These are phyloP conservation scores for Callinectes sapidus DNA, from an alignment of 2,888 invertebrate genomes.

Conservation along the genomic window DNA sequence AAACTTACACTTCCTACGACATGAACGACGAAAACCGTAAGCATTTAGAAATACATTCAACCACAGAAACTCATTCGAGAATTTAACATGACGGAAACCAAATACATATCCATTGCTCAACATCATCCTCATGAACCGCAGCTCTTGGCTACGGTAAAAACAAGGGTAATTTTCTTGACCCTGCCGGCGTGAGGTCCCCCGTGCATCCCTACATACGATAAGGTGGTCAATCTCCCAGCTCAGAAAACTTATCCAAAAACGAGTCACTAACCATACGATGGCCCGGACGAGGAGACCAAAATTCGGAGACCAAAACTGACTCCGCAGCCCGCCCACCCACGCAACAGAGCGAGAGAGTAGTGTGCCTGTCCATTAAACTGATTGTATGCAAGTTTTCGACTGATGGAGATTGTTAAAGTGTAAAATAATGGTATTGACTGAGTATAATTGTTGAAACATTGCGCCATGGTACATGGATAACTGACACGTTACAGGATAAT, in stretches of 20 bases:
- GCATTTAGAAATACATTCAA: background rate
- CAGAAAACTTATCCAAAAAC: conserved; percentile 17
- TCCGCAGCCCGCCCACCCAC: background rate
- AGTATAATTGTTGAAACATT: background rate
- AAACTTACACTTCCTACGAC: background rate
- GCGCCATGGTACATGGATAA: background rate
- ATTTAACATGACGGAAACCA: background rate
- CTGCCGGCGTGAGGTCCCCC: conserved; percentile 29
- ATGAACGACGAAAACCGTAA: background rate
- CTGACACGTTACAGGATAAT: background rate
- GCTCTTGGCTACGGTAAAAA: background rate
- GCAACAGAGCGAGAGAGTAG: background rate
- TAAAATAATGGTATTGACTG: background rate
- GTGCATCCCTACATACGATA: background rate
- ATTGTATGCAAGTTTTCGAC: background rate
- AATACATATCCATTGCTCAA: background rate
- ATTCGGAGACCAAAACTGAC: background rate
- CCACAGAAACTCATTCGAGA: background rate
- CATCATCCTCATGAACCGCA: background rate
- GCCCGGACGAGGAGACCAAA: conserved; percentile 39
- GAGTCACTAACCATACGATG: conserved; percentile 35
- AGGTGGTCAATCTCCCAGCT: conserved; percentile 63
- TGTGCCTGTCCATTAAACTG: background rate
- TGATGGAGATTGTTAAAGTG: background rate
- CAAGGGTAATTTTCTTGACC: background rate